Evolutionary conservation across 2,888 invertebrate genomes (phyloP).

Genomic region (Iphiclides podalirius): DNA sequence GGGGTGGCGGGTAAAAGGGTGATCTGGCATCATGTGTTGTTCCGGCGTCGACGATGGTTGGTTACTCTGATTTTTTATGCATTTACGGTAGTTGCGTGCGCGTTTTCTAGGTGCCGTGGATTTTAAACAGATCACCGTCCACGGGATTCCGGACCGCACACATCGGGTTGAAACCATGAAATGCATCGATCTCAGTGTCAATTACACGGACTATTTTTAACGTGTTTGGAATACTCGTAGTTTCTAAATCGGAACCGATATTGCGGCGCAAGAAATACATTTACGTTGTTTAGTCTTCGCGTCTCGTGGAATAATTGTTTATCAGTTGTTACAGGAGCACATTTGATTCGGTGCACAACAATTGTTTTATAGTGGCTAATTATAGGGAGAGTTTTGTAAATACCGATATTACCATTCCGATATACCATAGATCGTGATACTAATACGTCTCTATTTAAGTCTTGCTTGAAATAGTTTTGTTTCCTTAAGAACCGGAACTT

Average conservation of each 20-base stretch:
- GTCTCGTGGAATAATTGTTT: too few species aligned
- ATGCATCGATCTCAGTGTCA: constrained; percentile 57
- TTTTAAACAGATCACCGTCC: too few species aligned
- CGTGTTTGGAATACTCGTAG: constrained; percentile 31
- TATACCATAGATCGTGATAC: too few species aligned
- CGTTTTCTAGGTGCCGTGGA: constrained; percentile 5
- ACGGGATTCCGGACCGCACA: constrained; percentile 50
- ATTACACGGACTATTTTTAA: constrained; percentile 57
- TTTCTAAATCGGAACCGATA: constrained; percentile 28
- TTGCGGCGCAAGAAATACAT: constrained; percentile 11
- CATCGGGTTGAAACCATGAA: constrained; percentile 36
- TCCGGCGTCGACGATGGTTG: constrained; percentile 27
- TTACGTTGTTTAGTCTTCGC: constrained; percentile 19
- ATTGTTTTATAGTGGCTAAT: too few species aligned
- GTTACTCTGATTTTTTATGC: constrained; percentile 38
- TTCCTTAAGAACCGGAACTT: too few species aligned
- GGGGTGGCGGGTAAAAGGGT: constrained; percentile 48
- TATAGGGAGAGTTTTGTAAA: too few species aligned
- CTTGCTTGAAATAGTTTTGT: too few species aligned
- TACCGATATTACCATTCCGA: too few species aligned
- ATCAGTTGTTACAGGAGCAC: too few species aligned
- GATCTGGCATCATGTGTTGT: constrained; percentile 38
- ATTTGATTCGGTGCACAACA: too few species aligned
- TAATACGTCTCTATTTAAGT: too few species aligned
- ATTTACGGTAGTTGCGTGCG: constrained; percentile 33